A percentile compares a stretch with the other conserved stretches of the same genome.
Conservation (phyloP, 1,140 invertebrate genomes). For the Drosophila pachea region DNA sequence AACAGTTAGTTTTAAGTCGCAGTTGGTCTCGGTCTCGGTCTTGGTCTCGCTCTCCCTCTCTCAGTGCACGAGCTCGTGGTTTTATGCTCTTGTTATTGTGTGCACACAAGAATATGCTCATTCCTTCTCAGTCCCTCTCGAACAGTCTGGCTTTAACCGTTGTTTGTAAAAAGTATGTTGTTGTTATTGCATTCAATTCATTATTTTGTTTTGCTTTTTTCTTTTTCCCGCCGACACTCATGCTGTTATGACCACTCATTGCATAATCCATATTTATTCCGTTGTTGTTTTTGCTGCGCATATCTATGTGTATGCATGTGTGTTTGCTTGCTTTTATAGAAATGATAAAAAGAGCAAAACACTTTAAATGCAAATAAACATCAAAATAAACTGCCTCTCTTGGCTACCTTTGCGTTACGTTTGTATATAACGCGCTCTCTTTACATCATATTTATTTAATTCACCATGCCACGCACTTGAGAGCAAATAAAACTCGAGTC, state of each 20-base stretch:
- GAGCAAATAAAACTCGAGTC: constrained; percentile 17
- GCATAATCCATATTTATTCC: constrained; percentile 34
- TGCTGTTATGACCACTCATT: constrained; percentile 25
- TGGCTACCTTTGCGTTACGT: not conserved
- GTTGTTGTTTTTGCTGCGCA: constrained; percentile 20
- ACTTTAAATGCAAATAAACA: not conserved
- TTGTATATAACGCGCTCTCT: not conserved
- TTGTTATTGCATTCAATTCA: constrained; percentile 28
- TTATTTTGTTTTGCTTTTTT: constrained; percentile 21
- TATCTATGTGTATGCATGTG: not conserved
- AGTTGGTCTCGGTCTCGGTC: constrained; percentile 11
- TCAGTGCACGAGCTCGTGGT: not conserved
- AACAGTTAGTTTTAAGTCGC: constrained; percentile 59
- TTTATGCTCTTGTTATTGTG: constrained; percentile 1
- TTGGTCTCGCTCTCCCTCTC: constrained; percentile 4
- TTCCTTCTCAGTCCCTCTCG: not conserved
- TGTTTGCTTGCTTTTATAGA: not conserved
- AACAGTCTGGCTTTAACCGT: not conserved
- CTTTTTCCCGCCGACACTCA: constrained; percentile 1
- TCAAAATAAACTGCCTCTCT: not conserved
- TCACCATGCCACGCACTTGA: constrained; percentile 19
- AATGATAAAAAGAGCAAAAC: constrained; percentile 5
- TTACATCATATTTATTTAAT: not conserved
- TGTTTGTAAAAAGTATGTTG: not conserved
- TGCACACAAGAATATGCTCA: constrained; percentile 9